Evolutionary conservation across 2,888 invertebrate genomes (phyloP).

Genomic region (Metopia argyrocephala): DNA sequence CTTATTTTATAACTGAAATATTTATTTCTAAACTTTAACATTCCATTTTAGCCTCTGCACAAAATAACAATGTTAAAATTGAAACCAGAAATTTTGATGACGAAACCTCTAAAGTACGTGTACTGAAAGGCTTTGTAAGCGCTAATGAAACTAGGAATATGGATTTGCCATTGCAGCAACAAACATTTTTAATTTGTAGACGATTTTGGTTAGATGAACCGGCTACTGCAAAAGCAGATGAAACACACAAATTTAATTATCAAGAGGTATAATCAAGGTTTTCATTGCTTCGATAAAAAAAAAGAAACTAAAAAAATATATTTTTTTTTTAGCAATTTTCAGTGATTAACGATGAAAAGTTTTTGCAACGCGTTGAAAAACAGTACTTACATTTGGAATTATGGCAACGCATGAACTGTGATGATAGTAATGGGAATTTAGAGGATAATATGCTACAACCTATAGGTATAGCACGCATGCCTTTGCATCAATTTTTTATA

Average conservation of each 20-base stretch:
- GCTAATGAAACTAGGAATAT: conserved; percentile 71
- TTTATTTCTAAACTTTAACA: too few species aligned
- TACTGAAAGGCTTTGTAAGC: conserved; percentile 75
- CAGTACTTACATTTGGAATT: conserved; percentile 81
- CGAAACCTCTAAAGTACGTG: conserved; percentile 73
- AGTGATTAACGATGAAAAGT: conserved; percentile 80
- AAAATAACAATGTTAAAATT: conserved; percentile 68
- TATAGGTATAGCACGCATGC: conserved; percentile 80
- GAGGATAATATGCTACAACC: conserved; percentile 73
- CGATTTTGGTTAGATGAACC: conserved; percentile 75
- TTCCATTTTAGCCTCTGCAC: conserved; percentile 35
- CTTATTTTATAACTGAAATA: too few species aligned
- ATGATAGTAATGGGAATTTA: conserved; percentile 59
- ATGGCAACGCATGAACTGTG: conserved; percentile 70
- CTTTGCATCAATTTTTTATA: conserved; percentile 82
- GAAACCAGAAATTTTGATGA: conserved; percentile 70
- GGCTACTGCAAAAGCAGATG: conserved; percentile 66
- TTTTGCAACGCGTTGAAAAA: conserved; percentile 80
- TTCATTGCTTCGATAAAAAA: background rate
- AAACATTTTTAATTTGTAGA: conserved; percentile 71
- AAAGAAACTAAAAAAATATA: background rate
- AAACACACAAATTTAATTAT: conserved; percentile 69
- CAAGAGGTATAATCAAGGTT: conserved; percentile 70
- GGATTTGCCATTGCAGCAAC: conserved; percentile 46
- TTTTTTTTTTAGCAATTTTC: conserved; percentile 79